Conservation (phyloP, 2,113 vertebrate genomes). For the Plecturocebus donacophilus region DNA sequence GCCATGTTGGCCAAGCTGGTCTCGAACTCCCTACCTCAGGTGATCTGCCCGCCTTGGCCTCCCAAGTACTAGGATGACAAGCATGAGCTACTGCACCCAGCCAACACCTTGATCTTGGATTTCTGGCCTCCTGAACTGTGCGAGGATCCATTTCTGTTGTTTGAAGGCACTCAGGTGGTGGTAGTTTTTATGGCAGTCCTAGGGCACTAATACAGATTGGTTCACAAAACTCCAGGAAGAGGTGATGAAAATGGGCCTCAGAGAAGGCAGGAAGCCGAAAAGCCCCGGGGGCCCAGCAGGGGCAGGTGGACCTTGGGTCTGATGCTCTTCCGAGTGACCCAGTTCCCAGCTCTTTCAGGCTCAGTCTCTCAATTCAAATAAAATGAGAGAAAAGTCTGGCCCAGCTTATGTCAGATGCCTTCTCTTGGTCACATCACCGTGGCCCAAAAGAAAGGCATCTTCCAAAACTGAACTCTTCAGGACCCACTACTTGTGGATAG, state of each 20-base stretch:
- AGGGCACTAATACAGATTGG: background rate
- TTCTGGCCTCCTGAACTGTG: background rate
- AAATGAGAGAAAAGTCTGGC: background rate
- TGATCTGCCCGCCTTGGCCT: too few species aligned
- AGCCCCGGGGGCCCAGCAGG: background rate
- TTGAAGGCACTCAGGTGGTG: background rate
- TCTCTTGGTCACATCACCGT: background rate
- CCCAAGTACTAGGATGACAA: too few species aligned
- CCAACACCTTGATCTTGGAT: background rate
- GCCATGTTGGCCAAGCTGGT: too few species aligned
- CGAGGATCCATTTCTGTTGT: background rate
- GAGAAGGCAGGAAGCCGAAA: background rate
- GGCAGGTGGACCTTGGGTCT: background rate
- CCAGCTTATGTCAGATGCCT: background rate
- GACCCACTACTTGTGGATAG: background rate
- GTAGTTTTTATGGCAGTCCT: background rate
- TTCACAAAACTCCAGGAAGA: background rate
- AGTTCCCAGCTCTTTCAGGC: background rate
- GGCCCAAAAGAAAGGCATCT: background rate
- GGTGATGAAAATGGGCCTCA: background rate
- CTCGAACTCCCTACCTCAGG: too few species aligned
- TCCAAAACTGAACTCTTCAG: background rate
- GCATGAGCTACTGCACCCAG: too few species aligned
- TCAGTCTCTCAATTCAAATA: background rate
- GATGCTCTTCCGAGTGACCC: too few species aligned